Evolutionary conservation across 2,888 invertebrate genomes (phyloP).

Genomic region (Hyposoter didymator): DNA sequence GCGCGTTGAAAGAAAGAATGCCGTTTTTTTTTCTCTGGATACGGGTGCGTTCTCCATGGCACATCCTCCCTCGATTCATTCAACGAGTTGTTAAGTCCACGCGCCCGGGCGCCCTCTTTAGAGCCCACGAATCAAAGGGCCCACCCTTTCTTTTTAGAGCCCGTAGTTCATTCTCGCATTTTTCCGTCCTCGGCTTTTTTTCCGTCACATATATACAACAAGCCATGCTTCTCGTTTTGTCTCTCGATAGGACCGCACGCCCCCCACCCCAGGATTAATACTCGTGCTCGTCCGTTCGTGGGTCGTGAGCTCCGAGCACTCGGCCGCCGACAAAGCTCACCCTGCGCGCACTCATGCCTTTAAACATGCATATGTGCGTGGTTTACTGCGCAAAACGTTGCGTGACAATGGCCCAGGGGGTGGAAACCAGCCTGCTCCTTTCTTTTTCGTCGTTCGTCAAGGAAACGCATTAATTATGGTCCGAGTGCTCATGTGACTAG

Average conservation of each 20-base stretch:
- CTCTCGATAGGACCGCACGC: constrained; percentile 58
- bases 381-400: constrained; percentile 15
- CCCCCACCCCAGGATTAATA: constrained; percentile 3
- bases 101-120: constrained; percentile 49
- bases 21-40: constrained; percentile 53
- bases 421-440: constrained; percentile 53
- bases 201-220: constrained; percentile 29
- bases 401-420: constrained; percentile 57
- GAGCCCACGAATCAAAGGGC: constrained; percentile 57
- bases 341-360: constrained; percentile 56
- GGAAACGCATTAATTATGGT: constrained; percentile 82
- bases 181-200: constrained; percentile 66
- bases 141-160: constrained; percentile 62
- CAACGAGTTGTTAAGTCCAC: constrained; percentile 60
- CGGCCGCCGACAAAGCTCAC: constrained; percentile 70
- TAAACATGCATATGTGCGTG: constrained; percentile 25
- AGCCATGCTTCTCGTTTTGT: constrained; percentile 46
- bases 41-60: constrained; percentile 67
- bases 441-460: constrained; percentile 55
- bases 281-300: background rate
- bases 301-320: constrained; percentile 16
- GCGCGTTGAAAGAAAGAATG: constrained; percentile 74
- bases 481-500: constrained; percentile 66
- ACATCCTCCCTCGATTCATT: constrained; percentile 81
- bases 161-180: constrained; percentile 48